Evolutionary conservation across 2,797 vertebrate species (phyloP).

Genomic region (Dicrostonyx torquatus): DNA sequence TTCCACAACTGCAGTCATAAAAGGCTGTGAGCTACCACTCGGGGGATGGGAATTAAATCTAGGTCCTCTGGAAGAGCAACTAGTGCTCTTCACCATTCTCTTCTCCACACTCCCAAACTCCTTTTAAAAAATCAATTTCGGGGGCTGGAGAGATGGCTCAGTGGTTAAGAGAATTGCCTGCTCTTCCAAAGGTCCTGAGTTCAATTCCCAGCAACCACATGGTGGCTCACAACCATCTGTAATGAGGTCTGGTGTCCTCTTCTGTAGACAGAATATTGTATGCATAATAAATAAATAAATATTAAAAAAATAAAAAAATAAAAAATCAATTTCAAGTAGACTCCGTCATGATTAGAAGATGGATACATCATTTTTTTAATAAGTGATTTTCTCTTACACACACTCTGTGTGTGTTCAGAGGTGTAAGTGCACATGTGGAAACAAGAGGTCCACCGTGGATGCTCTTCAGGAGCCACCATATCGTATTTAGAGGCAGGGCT

Average conservation of each 20-base stretch:
- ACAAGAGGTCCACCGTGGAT: not conserved
- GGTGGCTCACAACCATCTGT: too few species aligned
- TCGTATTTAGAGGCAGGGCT: not conserved
- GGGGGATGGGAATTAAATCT: not conserved
- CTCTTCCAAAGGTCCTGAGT: too few species aligned
- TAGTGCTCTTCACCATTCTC: not conserved
- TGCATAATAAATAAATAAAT: too few species aligned
- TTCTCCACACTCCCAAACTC: not conserved
- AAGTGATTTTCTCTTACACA: not conserved
- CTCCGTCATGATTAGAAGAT: not conserved
- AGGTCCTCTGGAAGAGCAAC: not conserved
- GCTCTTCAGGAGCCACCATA: too few species aligned
- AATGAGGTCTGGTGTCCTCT: too few species aligned
- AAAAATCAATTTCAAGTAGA: conserved; percentile 37
- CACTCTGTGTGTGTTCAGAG: not conserved
- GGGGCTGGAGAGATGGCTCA: too few species aligned
- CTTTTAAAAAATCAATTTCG: conserved; percentile 45
- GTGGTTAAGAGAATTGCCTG: too few species aligned
- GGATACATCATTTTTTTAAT: not conserved
- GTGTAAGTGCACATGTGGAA: not conserved
- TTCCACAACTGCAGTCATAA: not conserved
- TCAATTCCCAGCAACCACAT: too few species aligned
- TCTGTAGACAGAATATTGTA: too few species aligned
- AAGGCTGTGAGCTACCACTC: not conserved
- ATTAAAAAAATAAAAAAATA: conserved; percentile 44